Evolutionary conservation across 2,888 invertebrate genomes (phyloP), one percentile per base, ranked within the genome.

Genomic region (Chalcis sispes): DNA sequence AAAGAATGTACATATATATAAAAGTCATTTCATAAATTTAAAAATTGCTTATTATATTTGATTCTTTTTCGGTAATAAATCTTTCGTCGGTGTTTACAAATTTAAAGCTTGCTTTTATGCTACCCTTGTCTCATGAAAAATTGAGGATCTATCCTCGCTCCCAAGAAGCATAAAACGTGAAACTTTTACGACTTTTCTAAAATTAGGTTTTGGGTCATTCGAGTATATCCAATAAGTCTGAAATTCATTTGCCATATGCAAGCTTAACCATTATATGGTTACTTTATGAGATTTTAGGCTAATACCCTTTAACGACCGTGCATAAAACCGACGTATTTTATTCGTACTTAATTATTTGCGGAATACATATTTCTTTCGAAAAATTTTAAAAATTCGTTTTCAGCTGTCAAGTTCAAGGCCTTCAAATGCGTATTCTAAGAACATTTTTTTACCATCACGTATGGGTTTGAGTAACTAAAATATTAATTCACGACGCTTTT

Each of bases 131-230:
- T 25, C 59, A 27, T 59, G 70, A 70, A 70, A 70, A 70, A 70
- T 40, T 59, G 5, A 70, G 48, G 27, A 70, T 58, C 46, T 59
- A 70, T 48, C 61, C 70, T 50, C 50, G 50, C 59, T 70, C 70
- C 59, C 50, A 40, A 61, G 50, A 70, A 70, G 50, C 61, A 70
- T 70, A 70, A 70, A 70, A 70, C 58, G 20, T 46, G 20, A 59
- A 70, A 59, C 8, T 70, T 70, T 70, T 70, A 70, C 50, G 70
- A 70, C 59, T 61, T 52, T 50, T 59, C 61, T 50, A 61, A 70
- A 70, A 70, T 70, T 70, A 50, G 70, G 50, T 70, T 61, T 50
- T 61, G 36, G 59, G 70, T 36, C 59, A 70, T 70, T 70, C 48
- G 50, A 15, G 50, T 36, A 70, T 59, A 70, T 36, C 70, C 36